These are phyloP conservation scores for Hermetia illucens DNA, from an alignment of 1,140 invertebrate species.

Conservation along the genomic window DNA sequence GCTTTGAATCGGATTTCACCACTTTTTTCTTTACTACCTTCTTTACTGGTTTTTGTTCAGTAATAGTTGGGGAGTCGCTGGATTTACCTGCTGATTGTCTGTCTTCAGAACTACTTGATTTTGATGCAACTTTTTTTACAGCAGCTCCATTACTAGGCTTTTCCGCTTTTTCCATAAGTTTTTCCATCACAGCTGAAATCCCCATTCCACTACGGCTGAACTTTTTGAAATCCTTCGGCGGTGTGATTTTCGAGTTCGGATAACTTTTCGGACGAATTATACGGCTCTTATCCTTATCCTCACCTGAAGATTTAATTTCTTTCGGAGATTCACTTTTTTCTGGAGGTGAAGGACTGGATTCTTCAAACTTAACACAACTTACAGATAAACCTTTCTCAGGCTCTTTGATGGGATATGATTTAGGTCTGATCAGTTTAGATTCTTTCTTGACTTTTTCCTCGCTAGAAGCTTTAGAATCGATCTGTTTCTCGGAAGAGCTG, in stretches of 20 bases:
- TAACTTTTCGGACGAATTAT: conserved; percentile 36
- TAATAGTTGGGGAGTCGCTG: conserved; percentile 16
- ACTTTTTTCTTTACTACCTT: conserved; percentile 6
- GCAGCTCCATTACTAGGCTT: neutral
- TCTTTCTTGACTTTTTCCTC: conserved; percentile 19
- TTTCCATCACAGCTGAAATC: conserved; percentile 12
- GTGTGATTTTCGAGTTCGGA: conserved; percentile 29
- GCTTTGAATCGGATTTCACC: conserved; percentile 7
- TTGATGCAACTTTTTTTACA: neutral
- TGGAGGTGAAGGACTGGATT: neutral
- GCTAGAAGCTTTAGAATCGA: neutral
- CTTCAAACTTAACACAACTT: neutral
- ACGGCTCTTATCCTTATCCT: too few relatives aligned
- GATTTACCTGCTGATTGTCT: too few relatives aligned
- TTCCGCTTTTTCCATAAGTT: conserved; percentile 9
- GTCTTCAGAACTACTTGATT: neutral
- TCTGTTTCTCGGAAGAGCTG: neutral
- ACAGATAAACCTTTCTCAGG: neutral
- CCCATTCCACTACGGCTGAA: conserved; percentile 7
- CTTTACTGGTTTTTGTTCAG: neutral
- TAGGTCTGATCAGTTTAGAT: conserved; percentile 43
- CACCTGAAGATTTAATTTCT: too few relatives aligned
- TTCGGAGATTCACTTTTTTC: neutral
- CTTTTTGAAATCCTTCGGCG: conserved; percentile 22
- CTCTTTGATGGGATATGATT: conserved; percentile 33